Evolutionary conservation across 2,888 invertebrate genomes (phyloP), one percentile per base, ranked within the genome.

Genomic region (Acrobasis repandana): DNA sequence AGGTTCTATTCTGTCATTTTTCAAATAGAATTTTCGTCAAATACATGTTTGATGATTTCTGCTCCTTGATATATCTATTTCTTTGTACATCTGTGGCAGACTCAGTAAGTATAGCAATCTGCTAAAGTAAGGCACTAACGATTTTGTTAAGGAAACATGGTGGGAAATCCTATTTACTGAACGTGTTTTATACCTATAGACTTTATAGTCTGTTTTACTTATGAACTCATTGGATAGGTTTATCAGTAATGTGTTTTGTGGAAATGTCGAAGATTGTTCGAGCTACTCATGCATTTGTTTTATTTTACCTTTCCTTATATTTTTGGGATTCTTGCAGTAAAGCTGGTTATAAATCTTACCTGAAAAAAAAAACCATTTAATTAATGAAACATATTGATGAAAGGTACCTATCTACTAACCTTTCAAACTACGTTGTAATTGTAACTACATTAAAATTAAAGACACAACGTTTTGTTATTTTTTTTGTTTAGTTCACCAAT

Each of bases 41-140:
- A 6, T 28, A 28, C 28, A 8, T 28, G 28, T 28, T 2, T 6
- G 2, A 28, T 28, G 28, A 14, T 43, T n/a, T n/a, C 14, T 38
- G 14, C 14, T 38, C 14, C 14, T 1, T 38, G 18, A 9, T 36
- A 1, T 20, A 38, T 54, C 54, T 38, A 54, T 38, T 36, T 43
- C 8, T 18, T n/a, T 20, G 6, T 14, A 54, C 14, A n/a, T 54
- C 54, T 16, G 18, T 38, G 54, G 18, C 18, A 38, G 43, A 38
- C 14, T 54, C 43, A n/a, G 54, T 54, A 54, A 54, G 54, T 54
- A 54, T 38, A 11, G 38, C 54, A 54, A 54, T 54, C 54, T 43
- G 38, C 54, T 54, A 20, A 54, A 14, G 38, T 38, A 8, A 11
- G 16, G 54, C 54, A 54, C 38, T 54, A 54, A 54, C 54, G 54